Conservation (phyloP, 2,888 invertebrate species). For the Aelia acuminata region DNA sequence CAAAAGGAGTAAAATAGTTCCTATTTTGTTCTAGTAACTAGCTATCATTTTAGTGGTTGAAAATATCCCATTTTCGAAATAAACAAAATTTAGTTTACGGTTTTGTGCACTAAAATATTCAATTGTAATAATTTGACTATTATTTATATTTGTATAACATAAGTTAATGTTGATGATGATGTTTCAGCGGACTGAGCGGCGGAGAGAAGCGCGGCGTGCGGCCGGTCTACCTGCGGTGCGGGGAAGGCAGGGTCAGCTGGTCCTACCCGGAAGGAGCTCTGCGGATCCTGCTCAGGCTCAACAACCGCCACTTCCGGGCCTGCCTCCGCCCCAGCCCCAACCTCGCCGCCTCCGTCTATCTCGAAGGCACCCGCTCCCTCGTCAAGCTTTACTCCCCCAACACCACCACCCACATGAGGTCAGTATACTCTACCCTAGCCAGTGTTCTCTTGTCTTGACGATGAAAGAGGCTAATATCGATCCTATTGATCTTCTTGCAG, state of each 20-base stretch:
- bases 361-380: constrained; percentile 76
- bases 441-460: too few relatives aligned
- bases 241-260: constrained; percentile 82
- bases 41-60: too few relatives aligned
- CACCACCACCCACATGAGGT: constrained; percentile 69
- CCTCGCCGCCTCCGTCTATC: constrained; percentile 73
- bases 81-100: too few relatives aligned
- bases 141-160: too few relatives aligned
- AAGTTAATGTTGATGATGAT: neutral
- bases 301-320: constrained; percentile 77
- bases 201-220: constrained; percentile 76
- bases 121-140: too few relatives aligned
- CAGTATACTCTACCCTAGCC: too few relatives aligned
- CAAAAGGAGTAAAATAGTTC: too few relatives aligned
- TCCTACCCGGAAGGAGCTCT: constrained; percentile 82
- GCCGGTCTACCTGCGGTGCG: constrained; percentile 82
- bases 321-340: constrained; percentile 75
- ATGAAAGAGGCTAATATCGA: too few relatives aligned
- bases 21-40: too few relatives aligned
- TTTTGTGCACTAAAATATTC: too few relatives aligned
- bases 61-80: too few relatives aligned
- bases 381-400: constrained; percentile 75
- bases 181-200: constrained; percentile 75
- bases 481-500: too few relatives aligned
- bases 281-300: constrained; percentile 76